Conservation (phyloP, 2,888 invertebrate genomes). For the Sesia bembeciformis region DNA sequence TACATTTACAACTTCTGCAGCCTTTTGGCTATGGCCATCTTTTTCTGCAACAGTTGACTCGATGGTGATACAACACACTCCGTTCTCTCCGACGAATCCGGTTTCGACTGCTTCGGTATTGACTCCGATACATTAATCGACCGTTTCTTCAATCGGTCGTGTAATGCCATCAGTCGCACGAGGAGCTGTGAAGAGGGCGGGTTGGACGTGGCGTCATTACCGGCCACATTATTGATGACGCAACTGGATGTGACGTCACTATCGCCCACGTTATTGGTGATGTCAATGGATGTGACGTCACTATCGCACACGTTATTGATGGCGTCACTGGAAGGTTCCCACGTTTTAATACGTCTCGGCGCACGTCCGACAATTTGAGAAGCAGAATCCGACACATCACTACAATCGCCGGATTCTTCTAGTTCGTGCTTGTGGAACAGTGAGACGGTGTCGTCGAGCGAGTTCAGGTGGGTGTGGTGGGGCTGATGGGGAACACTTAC, state of each 20-base stretch:
- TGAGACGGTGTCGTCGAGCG: conserved; percentile 1
- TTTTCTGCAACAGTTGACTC: too few relatives aligned
- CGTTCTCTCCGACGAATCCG: too few relatives aligned
- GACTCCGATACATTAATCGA: too few relatives aligned
- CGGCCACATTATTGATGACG: background rate
- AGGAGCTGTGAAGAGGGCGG: too few relatives aligned
- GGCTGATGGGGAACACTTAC: conserved; percentile 27
- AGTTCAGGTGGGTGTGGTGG: conserved; percentile 3
- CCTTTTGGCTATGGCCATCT: too few relatives aligned
- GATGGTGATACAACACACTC: too few relatives aligned
- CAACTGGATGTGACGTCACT: background rate
- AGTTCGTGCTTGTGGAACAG: background rate
- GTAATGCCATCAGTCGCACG: too few relatives aligned
- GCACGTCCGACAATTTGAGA: conserved; percentile 26
- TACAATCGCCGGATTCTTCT: conserved; percentile 4
- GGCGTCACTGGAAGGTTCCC: conserved; percentile 17
- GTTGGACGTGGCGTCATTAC: background rate
- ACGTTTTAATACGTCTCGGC: conserved; percentile 27
- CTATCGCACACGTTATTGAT: too few relatives aligned
- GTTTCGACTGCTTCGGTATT: too few relatives aligned
- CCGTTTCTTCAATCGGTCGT: too few relatives aligned
- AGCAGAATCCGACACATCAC: conserved; percentile 39
- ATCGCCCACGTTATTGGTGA: background rate
- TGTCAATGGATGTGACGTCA: too few relatives aligned
- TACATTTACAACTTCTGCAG: too few relatives aligned